Percentiles rank a stretch among this genome's conserved stretches.
phyloP scores from a whole-genome alignment of 2,797 vertebrate genomes.

The Girardinus metallicus region DNA sequence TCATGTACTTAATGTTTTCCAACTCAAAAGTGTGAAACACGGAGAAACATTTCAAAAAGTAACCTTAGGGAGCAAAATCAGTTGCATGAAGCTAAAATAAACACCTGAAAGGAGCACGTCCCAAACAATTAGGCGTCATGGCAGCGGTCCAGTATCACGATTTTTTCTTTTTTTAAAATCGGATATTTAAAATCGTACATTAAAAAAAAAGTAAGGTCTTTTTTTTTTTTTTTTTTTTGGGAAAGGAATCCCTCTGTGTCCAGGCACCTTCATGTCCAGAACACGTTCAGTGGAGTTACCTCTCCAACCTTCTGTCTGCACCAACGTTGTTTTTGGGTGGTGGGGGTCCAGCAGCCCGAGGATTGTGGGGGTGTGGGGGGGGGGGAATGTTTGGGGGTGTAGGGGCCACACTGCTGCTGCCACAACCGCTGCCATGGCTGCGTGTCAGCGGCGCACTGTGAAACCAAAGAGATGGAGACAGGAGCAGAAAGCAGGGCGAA shows the following conservation, averaged over 20 bases:
- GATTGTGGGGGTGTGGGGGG: conserved; percentile 15
- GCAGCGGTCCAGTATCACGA: background rate
- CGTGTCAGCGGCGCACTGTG: conserved; percentile 67
- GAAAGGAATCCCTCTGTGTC: background rate
- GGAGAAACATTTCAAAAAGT: too few species aligned
- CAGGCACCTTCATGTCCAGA: too few species aligned
- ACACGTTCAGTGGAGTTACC: conserved; percentile 64
- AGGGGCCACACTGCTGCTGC: conserved; percentile 54
- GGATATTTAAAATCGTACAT: too few species aligned
- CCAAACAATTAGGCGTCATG: background rate
- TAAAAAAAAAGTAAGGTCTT: background rate
- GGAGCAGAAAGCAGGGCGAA: conserved; percentile 58
- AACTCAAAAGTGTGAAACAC: background rate
- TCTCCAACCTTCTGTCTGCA: conserved; percentile 70
- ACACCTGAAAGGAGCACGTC: background rate
- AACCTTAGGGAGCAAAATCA: background rate
- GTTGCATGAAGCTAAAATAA: background rate
- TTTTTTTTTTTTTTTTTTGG: too few species aligned
- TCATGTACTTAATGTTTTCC: background rate
- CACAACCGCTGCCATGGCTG: conserved; percentile 68
- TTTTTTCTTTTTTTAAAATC: too few species aligned
- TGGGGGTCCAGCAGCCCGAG: conserved; percentile 21
- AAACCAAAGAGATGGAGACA: conserved; percentile 69
- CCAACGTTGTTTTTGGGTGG: conserved; percentile 82
- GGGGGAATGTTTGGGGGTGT: background rate